phyloP scores from a whole-genome alignment of 2,888 invertebrate species.

The Caenorhabditis sulstoni region DNA sequence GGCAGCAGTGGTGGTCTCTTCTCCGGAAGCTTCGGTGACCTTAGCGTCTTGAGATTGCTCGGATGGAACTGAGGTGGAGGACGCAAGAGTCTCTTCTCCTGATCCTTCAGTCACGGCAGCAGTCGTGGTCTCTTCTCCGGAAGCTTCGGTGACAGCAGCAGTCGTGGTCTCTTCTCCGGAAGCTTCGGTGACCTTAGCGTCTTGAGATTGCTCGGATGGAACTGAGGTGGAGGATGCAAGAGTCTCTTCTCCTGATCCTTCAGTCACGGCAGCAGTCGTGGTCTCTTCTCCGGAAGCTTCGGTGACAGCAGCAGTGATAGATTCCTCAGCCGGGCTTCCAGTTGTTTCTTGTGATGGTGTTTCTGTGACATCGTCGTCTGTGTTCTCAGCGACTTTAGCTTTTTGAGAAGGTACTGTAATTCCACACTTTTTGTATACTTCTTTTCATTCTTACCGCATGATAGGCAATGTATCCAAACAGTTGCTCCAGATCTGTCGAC shows the following conservation, averaged over 20 bases:
- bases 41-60: neutral
- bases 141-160: neutral
- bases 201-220: too few species aligned
- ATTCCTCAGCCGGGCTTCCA: too few species aligned
- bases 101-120: constrained; percentile 5
- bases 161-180: neutral
- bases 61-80: constrained; percentile 8
- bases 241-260: too few species aligned
- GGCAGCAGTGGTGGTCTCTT: constrained; percentile 23
- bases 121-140: too few species aligned
- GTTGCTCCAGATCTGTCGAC: constrained; percentile 53
- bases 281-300: neutral
- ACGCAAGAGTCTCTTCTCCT: constrained; percentile 27
- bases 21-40: constrained; percentile 22
- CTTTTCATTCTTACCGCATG: constrained; percentile 64
- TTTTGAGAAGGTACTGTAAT: constrained; percentile 62
- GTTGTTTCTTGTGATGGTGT: too few species aligned
- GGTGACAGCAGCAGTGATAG: constrained; percentile 20
- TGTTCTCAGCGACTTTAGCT: constrained; percentile 34
- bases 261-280: constrained; percentile 22
- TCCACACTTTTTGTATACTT: neutral
- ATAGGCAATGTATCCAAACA: constrained; percentile 74
- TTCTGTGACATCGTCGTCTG: constrained; percentile 37
- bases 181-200: neutral
- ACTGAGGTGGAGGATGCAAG: too few species aligned